phyloP scores from a whole-genome alignment of 2,888 invertebrate species.

The Ctenicera cuprea region DNA sequence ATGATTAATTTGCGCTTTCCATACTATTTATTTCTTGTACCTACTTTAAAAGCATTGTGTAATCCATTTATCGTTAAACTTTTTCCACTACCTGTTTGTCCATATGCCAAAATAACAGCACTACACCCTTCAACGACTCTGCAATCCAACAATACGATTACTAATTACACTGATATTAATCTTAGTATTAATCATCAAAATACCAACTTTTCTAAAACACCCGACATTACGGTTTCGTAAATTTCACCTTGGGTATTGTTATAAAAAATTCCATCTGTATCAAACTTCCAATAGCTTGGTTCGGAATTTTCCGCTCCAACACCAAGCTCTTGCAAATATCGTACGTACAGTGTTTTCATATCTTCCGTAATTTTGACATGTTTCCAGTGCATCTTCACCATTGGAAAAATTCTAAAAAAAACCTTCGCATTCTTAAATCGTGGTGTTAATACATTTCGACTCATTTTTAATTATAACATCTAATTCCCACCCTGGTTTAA shows the following conservation, averaged over 20 bases:
- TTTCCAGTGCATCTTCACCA: constrained; percentile 63
- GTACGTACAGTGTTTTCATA: constrained; percentile 67
- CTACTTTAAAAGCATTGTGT: constrained; percentile 62
- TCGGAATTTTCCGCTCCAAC: constrained; percentile 54
- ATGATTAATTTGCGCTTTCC: too few relatives aligned
- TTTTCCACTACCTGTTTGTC: constrained; percentile 72
- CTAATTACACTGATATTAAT: background rate
- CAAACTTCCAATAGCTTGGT: constrained; percentile 70
- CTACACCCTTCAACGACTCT: constrained; percentile 67
- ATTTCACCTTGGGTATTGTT: constrained; percentile 68
- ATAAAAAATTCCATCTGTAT: constrained; percentile 69
- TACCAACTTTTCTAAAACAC: constrained; percentile 61
- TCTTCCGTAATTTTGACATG: constrained; percentile 66
- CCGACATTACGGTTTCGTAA: constrained; percentile 64
- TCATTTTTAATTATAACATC: constrained; percentile 1
- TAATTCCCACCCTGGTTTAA: constrained; percentile 1
- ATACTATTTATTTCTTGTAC: background rate
- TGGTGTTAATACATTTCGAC: background rate
- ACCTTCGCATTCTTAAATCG: constrained; percentile 61
- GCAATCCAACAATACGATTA: background rate
- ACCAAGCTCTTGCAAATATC: constrained; percentile 66
- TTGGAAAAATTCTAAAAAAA: constrained; percentile 66
- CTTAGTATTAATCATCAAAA: background rate
- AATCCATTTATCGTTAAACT: constrained; percentile 67
- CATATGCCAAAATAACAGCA: constrained; percentile 69